These are phyloP conservation scores for Reinhardtius hippoglossoides DNA, from an alignment of 2,113 vertebrate species.

Conservation along the genomic window DNA sequence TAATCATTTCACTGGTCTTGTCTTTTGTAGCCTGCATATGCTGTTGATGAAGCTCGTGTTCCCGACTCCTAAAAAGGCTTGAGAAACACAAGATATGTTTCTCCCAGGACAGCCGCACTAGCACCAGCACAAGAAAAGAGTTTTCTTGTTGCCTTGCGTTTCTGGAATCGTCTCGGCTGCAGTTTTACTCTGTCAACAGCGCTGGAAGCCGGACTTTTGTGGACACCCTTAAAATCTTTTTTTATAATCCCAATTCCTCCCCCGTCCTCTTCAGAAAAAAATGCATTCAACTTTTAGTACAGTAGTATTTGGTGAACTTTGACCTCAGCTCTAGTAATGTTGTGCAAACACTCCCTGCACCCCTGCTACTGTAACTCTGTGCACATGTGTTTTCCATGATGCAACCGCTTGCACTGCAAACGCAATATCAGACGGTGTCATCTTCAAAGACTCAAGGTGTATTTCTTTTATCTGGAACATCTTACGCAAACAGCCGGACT, in stretches of 20 bases:
- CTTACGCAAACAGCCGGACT: constrained; percentile 75
- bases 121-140: constrained; percentile 24
- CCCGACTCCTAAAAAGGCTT: constrained; percentile 33
- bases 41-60: constrained; percentile 55
- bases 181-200: constrained; percentile 16
- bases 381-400: constrained; percentile 77
- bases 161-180: constrained; percentile 16
- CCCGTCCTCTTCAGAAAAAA: not conserved
- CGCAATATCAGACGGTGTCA: constrained; percentile 70
- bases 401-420: constrained; percentile 42
- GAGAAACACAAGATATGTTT: constrained; percentile 31
- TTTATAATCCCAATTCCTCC: not conserved
- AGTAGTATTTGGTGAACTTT: constrained; percentile 24
- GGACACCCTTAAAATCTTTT: not conserved
- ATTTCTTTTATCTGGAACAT: constrained; percentile 59
- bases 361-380: constrained; percentile 62
- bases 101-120: constrained; percentile 12
- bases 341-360: constrained; percentile 56
- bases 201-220: no score
- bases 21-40: constrained; percentile 46
- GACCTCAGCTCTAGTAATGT: constrained; percentile 28
- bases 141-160: constrained; percentile 6
- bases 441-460: constrained; percentile 78
- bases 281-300: not conserved
- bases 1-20: constrained; percentile 46